Percentiles rank a stretch among this genome's conserved stretches.
These are phyloP conservation scores for Liolophura sinensis DNA, from an alignment of 1,140 invertebrate species.

Conservation along the genomic window DNA sequence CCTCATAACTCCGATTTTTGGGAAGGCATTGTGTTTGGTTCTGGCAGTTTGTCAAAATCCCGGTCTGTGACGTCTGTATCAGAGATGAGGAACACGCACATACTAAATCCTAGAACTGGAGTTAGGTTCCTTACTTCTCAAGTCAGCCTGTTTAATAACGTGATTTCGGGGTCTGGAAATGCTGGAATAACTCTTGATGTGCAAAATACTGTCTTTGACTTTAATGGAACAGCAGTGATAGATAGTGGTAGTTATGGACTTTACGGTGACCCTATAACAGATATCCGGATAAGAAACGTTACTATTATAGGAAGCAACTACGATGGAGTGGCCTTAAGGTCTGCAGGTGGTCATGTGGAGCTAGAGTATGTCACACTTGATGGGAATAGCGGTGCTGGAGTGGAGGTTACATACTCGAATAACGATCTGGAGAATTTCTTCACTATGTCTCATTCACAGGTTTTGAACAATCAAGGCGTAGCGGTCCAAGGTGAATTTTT, in stretches of 20 bases:
- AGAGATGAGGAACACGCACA: neutral
- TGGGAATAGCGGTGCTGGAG: too few relatives aligned
- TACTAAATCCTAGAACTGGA: neutral
- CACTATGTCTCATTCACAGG: too few relatives aligned
- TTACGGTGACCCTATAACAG: neutral
- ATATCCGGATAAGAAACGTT: slow-evolving; percentile 1
- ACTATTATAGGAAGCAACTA: slow-evolving; percentile 3
- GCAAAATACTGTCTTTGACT: neutral
- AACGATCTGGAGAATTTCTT: too few relatives aligned
- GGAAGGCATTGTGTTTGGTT: too few relatives aligned
- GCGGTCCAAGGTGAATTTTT: too few relatives aligned
- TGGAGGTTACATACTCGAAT: too few relatives aligned
- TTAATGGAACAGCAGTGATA: slow-evolving; percentile 5
- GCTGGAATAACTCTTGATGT: slow-evolving; percentile 1
- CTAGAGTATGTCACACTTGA: too few relatives aligned
- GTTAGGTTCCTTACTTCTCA: neutral
- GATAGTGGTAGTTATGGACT: neutral
- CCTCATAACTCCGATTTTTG: neutral
- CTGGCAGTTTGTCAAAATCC: too few relatives aligned
- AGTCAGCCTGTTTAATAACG: slow-evolving; percentile 1
- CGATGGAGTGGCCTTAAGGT: neutral
- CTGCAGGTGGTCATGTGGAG: neutral
- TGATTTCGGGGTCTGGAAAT: neutral
- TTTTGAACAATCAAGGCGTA: too few relatives aligned
- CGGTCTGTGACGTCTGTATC: neutral